A percentile compares a stretch with the other conserved stretches of the same genome.
These are phyloP conservation scores for Eolophus roseicapilla DNA, from an alignment of 2,113 vertebrate genomes.

Conservation along the genomic window DNA sequence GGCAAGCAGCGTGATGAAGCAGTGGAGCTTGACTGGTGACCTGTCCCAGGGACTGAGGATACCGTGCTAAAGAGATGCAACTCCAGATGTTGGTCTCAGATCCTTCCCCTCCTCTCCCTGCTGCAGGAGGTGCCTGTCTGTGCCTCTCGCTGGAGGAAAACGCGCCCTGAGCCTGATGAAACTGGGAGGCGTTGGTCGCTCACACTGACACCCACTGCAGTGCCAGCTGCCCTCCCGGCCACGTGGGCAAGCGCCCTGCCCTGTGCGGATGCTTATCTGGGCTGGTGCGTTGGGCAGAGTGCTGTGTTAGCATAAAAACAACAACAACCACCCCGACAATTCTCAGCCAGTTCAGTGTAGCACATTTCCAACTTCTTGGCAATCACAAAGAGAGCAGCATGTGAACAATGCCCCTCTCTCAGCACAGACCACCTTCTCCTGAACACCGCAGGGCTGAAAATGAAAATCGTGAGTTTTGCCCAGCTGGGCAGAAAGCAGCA, in stretches of 20 bases:
- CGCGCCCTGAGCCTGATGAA: neutral
- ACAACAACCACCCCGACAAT: neutral
- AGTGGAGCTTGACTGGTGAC: neutral
- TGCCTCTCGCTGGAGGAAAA: neutral
- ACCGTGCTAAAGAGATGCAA: neutral
- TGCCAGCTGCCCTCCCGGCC: neutral
- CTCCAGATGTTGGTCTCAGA: fast-evolving
- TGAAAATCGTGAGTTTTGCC: neutral
- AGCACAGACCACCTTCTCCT: neutral
- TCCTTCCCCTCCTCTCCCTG: neutral
- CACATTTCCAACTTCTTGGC: neutral
- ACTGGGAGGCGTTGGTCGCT: neutral
- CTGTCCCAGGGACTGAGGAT: neutral
- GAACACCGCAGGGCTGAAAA: neutral
- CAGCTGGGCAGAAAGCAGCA: neutral
- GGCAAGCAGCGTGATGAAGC: fast-evolving
- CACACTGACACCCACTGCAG: neutral
- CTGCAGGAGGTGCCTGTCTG: neutral
- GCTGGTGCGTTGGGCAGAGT: neutral
- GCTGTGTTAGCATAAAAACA: neutral
- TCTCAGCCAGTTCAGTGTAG: neutral
- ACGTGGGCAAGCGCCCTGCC: slow-evolving; percentile 6
- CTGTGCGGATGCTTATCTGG: neutral
- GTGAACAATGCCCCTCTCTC: neutral
- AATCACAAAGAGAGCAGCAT: neutral